Percentiles rank a stretch among this genome's conserved stretches.
Conservation (phyloP, 2,797 vertebrate species). For the Acrossocheilus wenchowensis region DNA sequence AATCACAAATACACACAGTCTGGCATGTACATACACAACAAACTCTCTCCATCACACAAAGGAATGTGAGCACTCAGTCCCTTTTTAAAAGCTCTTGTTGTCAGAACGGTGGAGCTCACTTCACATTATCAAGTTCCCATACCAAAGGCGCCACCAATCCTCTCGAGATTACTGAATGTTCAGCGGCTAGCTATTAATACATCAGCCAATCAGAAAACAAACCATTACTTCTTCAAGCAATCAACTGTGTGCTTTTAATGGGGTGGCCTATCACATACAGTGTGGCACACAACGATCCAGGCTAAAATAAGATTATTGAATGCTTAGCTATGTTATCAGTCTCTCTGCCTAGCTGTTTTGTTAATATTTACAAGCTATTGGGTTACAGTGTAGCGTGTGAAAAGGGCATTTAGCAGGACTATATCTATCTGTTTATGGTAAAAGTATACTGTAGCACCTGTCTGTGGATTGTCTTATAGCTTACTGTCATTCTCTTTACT, state of each 20-base stretch:
- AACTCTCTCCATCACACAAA: conserved; percentile 28
- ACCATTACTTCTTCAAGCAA: conserved; percentile 1
- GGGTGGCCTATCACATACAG: not conserved
- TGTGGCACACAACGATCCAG: not conserved
- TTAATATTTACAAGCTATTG: conserved; percentile 25
- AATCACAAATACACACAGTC: conserved; percentile 12
- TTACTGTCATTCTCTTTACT: conserved; percentile 2
- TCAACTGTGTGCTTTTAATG: not conserved
- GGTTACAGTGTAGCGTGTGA: conserved; percentile 34
- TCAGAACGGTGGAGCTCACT: conserved; percentile 14
- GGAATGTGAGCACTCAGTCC: conserved; percentile 30
- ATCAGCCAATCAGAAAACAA: conserved; percentile 38
- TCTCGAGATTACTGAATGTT: conserved; percentile 35
- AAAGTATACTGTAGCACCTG: conserved; percentile 6
- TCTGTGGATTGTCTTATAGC: not conserved
- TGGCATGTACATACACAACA: not conserved
- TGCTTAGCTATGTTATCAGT: conserved; percentile 27
- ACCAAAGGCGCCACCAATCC: conserved; percentile 36
- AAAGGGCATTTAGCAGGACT: conserved; percentile 24
- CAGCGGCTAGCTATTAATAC: conserved; percentile 39
- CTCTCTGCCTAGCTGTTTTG: conserved; percentile 7
- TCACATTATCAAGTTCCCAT: conserved; percentile 56
- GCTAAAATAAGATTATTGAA: conserved; percentile 46
- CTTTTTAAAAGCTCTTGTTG: conserved; percentile 35
- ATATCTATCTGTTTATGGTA: conserved; percentile 26